phyloP scores from a whole-genome alignment of 2,888 invertebrate species.

The Periphyllus acericola region DNA sequence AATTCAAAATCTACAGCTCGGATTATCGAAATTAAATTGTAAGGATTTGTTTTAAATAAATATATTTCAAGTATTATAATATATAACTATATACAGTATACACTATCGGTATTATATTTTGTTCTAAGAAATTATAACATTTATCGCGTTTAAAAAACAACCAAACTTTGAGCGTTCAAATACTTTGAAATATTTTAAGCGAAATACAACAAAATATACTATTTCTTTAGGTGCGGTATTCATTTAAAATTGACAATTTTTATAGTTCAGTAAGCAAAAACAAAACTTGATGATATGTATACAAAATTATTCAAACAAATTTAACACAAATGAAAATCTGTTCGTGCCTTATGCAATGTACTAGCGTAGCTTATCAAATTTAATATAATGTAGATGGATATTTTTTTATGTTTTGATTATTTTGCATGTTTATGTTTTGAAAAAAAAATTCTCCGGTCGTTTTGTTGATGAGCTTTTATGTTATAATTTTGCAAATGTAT shows the following conservation, averaged over 20 bases:
- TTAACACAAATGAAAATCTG: neutral
- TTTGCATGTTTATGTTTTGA: neutral
- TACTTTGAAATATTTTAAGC: too few relatives aligned
- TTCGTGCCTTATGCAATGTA: neutral
- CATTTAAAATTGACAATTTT: neutral
- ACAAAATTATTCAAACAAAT: neutral
- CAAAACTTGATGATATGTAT: neutral
- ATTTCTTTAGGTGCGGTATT: neutral
- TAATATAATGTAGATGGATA: neutral
- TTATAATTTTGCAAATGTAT: constrained; percentile 31
- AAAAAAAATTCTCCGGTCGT: constrained; percentile 2
- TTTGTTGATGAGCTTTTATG: neutral
- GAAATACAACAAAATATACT: too few relatives aligned
- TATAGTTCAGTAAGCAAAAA: neutral
- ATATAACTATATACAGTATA: too few relatives aligned
- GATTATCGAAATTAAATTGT: too few relatives aligned
- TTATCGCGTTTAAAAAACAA: too few relatives aligned
- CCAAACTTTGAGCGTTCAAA: too few relatives aligned
- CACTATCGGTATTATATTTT: too few relatives aligned
- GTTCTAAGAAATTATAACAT: too few relatives aligned
- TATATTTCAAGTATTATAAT: too few relatives aligned
- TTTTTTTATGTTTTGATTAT: neutral
- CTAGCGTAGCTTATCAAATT: constrained; percentile 16
- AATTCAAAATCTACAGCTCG: too few relatives aligned
- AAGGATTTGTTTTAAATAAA: too few relatives aligned